Conservation (phyloP, 2,888 invertebrate species). For the Acleris emargana region DNA sequence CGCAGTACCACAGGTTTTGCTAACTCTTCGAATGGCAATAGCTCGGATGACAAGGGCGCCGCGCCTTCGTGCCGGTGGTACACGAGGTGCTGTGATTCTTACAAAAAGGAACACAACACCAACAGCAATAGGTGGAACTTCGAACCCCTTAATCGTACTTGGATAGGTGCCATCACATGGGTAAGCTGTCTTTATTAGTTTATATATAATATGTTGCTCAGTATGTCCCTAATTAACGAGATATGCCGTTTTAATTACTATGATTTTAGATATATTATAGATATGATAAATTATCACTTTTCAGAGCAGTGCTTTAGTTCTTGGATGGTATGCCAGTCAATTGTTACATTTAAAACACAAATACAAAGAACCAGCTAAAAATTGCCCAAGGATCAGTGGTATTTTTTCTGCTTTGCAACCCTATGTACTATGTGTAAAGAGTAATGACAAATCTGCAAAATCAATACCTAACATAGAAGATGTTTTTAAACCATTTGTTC, state of each 20-base stretch:
- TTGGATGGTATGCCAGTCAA: slow-evolving; percentile 86
- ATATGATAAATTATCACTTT: slow-evolving; percentile 40
- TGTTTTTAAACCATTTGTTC: slow-evolving; percentile 55
- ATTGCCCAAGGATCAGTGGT: slow-evolving; percentile 48
- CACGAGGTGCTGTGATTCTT: slow-evolving; percentile 56
- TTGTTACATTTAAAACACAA: slow-evolving; percentile 70
- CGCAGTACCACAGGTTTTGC: slow-evolving; percentile 69
- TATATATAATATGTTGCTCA: slow-evolving; percentile 33
- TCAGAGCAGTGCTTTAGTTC: slow-evolving; percentile 85
- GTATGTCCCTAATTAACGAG: not conserved
- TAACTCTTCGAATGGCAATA: slow-evolving; percentile 52
- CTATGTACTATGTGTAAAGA: slow-evolving; percentile 53
- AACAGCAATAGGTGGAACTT: slow-evolving; percentile 73
- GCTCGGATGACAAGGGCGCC: slow-evolving; percentile 55
- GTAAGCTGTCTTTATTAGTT: slow-evolving; percentile 51
- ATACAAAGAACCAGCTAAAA: slow-evolving; percentile 45
- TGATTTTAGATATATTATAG: not conserved
- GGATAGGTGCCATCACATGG: slow-evolving; percentile 82
- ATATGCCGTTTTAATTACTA: too few species aligned
- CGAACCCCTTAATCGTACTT: slow-evolving; percentile 69
- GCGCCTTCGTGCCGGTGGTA: slow-evolving; percentile 61
- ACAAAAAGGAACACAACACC: slow-evolving; percentile 56
- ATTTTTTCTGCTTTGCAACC: slow-evolving; percentile 57
- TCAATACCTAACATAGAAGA: slow-evolving; percentile 55
- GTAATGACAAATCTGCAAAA: slow-evolving; percentile 48